Evolutionary conservation across 2,888 invertebrate species (phyloP).

Genomic region (Agrotis exclamationis): DNA sequence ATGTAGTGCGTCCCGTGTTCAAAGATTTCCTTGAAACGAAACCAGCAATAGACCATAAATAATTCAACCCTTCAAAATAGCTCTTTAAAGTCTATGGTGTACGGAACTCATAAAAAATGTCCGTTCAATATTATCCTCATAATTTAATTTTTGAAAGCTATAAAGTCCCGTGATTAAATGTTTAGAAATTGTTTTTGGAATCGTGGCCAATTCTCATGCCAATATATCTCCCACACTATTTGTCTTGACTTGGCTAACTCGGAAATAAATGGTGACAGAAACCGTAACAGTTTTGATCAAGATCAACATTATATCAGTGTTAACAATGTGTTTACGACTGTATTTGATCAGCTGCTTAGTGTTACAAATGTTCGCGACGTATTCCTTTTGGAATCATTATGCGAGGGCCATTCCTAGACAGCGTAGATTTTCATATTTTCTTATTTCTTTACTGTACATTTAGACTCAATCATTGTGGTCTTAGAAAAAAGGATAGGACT

Average conservation of each 20-base stretch:
- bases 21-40: slow-evolving; percentile 60
- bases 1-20: slow-evolving; percentile 50
- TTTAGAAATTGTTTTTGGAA: slow-evolving; percentile 43
- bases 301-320: slow-evolving; percentile 4
- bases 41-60: slow-evolving; percentile 38
- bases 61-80: slow-evolving; percentile 56
- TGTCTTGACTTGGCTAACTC: slow-evolving; percentile 19
- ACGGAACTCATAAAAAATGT: slow-evolving; percentile 53
- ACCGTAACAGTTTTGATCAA: slow-evolving; percentile 7
- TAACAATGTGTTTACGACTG: slow-evolving; percentile 15
- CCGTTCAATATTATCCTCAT: slow-evolving; percentile 44
- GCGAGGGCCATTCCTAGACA: not conserved
- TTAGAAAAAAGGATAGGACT: no score
- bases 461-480: no score
- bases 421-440: no score
- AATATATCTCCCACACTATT: slow-evolving; percentile 36
- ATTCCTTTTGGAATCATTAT: not conserved
- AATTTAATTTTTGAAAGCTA: slow-evolving; percentile 44
- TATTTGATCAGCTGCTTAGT: slow-evolving; percentile 1
- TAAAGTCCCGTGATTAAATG: slow-evolving; percentile 41
- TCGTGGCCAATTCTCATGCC: slow-evolving; percentile 44
- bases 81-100: slow-evolving; percentile 42
- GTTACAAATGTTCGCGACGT: no score
- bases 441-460: no score
- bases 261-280: slow-evolving; percentile 33